These are phyloP conservation scores for Chaetogeoica ovagalla DNA, from an alignment of 2,888 invertebrate species.

Conservation along the genomic window DNA sequence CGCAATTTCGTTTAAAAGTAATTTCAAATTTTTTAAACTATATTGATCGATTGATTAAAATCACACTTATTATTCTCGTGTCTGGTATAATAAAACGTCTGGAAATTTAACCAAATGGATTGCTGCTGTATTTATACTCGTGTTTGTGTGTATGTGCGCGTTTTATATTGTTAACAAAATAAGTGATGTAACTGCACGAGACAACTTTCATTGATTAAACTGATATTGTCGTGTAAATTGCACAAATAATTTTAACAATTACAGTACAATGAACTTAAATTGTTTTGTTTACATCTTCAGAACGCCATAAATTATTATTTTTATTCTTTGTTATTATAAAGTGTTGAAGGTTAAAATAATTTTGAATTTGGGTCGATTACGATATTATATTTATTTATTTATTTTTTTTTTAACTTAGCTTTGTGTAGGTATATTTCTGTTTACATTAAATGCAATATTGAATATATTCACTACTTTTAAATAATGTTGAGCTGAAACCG, in stretches of 20 bases:
- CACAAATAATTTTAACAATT: background rate
- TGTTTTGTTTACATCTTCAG: slow-evolving; percentile 40
- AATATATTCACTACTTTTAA: background rate
- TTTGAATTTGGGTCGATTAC: slow-evolving; percentile 15
- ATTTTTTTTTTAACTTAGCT: background rate
- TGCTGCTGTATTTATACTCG: too few species aligned
- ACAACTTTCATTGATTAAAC: background rate
- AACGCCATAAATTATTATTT: slow-evolving; percentile 8
- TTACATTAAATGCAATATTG: background rate
- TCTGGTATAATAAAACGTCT: too few species aligned
- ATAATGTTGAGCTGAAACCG: background rate
- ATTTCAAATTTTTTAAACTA: too few species aligned
- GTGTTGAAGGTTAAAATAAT: slow-evolving; percentile 43
- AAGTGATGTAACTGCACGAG: background rate
- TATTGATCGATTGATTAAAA: too few species aligned
- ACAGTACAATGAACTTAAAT: slow-evolving; percentile 42
- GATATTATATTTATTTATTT: background rate
- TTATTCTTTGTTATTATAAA: background rate
- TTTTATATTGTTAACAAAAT: background rate
- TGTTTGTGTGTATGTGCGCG: too few species aligned
- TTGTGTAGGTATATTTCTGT: background rate
- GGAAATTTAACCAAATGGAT: too few species aligned
- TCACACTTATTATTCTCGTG: too few species aligned
- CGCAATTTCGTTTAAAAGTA: too few species aligned
- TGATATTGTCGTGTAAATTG: background rate